Conservation (phyloP, 2,888 invertebrate genomes). For the Scelioninae gen. 1 region DNA sequence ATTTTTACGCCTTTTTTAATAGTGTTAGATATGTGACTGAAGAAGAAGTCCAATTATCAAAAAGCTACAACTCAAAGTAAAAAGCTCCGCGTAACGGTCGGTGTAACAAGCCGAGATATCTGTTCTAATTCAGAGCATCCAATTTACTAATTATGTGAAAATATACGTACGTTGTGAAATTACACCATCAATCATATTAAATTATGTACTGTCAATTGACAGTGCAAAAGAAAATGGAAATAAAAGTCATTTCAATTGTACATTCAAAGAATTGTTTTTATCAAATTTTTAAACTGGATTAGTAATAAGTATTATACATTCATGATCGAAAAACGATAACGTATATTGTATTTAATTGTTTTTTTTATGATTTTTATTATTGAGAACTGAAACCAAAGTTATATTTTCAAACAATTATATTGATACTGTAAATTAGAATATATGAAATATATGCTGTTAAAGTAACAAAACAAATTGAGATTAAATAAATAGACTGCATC, state of each 20-base stretch:
- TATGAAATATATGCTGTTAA: not conserved
- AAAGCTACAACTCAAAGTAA: constrained; percentile 20
- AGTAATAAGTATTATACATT: not conserved
- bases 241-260: not conserved
- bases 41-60: constrained; percentile 20
- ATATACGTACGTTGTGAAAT: constrained; percentile 23
- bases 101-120: constrained; percentile 37
- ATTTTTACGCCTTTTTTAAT: not conserved
- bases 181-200: constrained; percentile 32
- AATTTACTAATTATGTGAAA: constrained; percentile 51
- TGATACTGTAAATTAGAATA: not conserved
- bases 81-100: constrained; percentile 15
- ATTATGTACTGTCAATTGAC: constrained; percentile 23
- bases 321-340: not conserved
- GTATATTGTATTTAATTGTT: not conserved
- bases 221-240: not conserved
- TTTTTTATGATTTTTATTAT: not conserved
- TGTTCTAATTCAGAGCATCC: constrained; percentile 42
- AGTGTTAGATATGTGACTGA: not conserved
- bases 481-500: not conserved
- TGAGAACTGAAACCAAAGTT: not conserved
- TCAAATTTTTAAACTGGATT: not conserved
- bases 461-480: not conserved
- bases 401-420: not conserved
- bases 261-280: not conserved